phyloP scores from a whole-genome alignment of 2,797 vertebrate species.

The Anguilla megastoma region DNA sequence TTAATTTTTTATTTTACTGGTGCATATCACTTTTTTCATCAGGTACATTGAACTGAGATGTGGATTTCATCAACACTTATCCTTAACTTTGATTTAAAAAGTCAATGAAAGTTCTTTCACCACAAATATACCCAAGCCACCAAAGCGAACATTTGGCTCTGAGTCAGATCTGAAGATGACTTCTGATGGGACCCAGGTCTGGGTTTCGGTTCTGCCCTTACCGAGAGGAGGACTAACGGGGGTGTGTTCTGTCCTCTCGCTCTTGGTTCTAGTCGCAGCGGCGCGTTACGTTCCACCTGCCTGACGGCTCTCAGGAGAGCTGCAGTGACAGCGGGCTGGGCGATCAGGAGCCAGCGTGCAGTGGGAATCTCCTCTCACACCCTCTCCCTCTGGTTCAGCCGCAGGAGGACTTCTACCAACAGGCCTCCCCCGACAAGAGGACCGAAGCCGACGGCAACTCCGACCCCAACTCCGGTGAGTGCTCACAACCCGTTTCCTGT shows the following conservation, averaged over 20 bases:
- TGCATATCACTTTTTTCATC: constrained; percentile 13
- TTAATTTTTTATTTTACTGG: neutral
- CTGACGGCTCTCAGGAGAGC: constrained; percentile 99
- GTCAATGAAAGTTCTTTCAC: neutral
- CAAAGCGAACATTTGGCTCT: neutral
- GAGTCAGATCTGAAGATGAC: too few species aligned
- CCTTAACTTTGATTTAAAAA: constrained; percentile 11
- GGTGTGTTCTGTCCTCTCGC: constrained; percentile 84
- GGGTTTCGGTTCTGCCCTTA: constrained; percentile 17
- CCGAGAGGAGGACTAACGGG: constrained; percentile 82
- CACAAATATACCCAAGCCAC: neutral
- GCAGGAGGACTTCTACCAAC: constrained; percentile 98
- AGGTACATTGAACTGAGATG: constrained; percentile 17
- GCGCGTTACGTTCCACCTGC: constrained; percentile 99
- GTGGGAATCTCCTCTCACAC: constrained; percentile 97
- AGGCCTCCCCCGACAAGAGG: constrained; percentile 98
- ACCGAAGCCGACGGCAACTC: constrained; percentile 99
- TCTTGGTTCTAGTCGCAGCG: constrained; percentile 98
- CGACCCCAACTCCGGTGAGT: constrained; percentile 98
- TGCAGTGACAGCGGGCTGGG: constrained; percentile 99
- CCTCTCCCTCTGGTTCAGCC: constrained; percentile 99
- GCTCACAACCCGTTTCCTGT: neutral
- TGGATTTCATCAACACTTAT: neutral
- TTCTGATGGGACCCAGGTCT: neutral
- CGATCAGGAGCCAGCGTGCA: constrained; percentile 96